Evolutionary conservation across 2,797 vertebrate species (phyloP).

Genomic region (Galago senegalensis): DNA sequence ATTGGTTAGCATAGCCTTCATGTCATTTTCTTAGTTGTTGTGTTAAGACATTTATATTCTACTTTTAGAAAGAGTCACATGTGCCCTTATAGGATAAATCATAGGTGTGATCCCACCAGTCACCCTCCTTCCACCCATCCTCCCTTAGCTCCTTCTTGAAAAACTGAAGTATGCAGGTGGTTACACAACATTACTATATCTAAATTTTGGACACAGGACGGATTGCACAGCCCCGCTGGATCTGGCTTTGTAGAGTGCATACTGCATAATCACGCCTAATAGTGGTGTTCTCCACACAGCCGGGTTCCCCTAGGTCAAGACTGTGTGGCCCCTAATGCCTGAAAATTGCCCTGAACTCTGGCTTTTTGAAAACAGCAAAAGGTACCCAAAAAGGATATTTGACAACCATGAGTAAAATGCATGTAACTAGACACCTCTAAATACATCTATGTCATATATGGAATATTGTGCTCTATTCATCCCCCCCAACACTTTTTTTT

Average conservation of each 20-base stretch:
- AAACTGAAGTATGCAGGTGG: not conserved
- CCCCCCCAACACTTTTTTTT: not conserved
- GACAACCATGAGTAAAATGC: not conserved
- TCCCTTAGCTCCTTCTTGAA: not conserved
- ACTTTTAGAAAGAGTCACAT: too few species aligned
- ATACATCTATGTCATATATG: not conserved
- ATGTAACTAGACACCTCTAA: not conserved
- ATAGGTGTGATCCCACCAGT: too few species aligned
- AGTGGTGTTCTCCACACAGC: fast-evolving
- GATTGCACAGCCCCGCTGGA: too few species aligned
- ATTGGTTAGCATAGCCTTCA: too few species aligned
- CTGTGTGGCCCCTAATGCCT: not conserved
- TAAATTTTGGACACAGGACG: not conserved
- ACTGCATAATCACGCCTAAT: too few species aligned
- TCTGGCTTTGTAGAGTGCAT: not conserved
- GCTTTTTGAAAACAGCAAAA: not conserved
- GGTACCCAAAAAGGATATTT: not conserved
- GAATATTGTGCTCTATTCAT: too few species aligned
- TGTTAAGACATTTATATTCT: too few species aligned
- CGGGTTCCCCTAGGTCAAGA: too few species aligned
- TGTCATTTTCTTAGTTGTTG: too few species aligned
- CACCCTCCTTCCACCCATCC: too few species aligned
- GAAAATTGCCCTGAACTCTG: not conserved
- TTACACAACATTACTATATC: not conserved
- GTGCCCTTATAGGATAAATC: too few species aligned